Percentiles rank a stretch among this genome's conserved stretches.
These are phyloP conservation scores for Ovis canadensis DNA, from an alignment of 2,113 vertebrate genomes.

Conservation along the genomic window DNA sequence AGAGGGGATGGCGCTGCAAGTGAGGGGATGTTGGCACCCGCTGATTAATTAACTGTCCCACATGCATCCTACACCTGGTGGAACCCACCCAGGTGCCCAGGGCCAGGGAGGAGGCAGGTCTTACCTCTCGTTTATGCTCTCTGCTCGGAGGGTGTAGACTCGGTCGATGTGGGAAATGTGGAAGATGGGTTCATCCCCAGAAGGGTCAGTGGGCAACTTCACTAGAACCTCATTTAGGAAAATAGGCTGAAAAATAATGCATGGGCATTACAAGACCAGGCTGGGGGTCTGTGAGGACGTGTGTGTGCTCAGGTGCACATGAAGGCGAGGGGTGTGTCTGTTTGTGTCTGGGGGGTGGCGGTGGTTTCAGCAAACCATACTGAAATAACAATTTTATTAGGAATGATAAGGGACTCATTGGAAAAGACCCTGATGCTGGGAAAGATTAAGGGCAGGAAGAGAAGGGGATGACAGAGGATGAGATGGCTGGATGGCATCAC, in stretches of 20 bases:
- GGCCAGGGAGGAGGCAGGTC: background rate
- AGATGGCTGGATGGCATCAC: background rate
- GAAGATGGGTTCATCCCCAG: conserved; percentile 97
- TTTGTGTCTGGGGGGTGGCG: accelerated
- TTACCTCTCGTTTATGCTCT: conserved; percentile 97
- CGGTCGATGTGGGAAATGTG: conserved; percentile 99
- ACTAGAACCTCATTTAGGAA: conserved; percentile 98
- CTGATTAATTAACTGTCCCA: background rate
- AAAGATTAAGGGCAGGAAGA: background rate
- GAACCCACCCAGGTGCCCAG: accelerated
- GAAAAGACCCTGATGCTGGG: background rate
- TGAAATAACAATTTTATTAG: background rate
- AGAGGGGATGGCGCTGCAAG: accelerated
- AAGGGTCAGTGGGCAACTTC: conserved; percentile 97
- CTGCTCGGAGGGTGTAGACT: conserved; percentile 96
- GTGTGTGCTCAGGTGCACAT: accelerated
- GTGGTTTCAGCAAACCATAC: background rate
- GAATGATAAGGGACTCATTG: background rate
- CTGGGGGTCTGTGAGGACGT: accelerated
- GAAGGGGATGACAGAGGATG: background rate
- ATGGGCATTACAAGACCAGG: background rate
- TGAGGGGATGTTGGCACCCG: background rate
- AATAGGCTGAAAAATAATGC: conserved; percentile 88
- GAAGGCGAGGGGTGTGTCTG: accelerated
- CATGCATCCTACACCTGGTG: accelerated